Conservation (phyloP, 2,113 vertebrate species). For the Lepidothrix coronata region DNA sequence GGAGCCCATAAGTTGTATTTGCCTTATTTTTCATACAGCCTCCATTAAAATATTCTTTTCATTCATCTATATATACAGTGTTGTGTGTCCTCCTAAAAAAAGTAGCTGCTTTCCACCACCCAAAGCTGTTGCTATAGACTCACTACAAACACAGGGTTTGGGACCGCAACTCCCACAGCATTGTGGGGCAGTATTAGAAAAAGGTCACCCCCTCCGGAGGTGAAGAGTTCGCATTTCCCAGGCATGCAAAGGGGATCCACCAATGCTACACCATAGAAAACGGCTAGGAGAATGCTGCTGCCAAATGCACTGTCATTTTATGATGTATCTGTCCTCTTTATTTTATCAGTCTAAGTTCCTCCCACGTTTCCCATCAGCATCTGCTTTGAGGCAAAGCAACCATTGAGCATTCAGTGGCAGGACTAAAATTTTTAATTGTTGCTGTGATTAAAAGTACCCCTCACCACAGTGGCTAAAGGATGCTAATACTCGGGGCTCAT, state of each 20-base stretch:
- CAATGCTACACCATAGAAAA: not conserved
- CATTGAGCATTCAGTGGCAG: not conserved
- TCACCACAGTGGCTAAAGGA: not conserved
- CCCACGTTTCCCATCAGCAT: rapidly evolving
- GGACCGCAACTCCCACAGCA: not conserved
- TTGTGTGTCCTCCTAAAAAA: not conserved
- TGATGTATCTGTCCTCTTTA: not conserved
- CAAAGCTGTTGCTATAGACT: not conserved
- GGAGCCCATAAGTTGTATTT: not conserved
- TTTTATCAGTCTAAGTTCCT: not conserved
- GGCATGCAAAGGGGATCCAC: not conserved
- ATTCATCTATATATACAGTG: not conserved
- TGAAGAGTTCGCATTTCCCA: not conserved
- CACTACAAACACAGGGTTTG: not conserved
- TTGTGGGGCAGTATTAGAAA: not conserved
- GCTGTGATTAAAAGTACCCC: not conserved
- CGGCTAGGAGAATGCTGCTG: not conserved
- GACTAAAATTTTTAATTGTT: not conserved
- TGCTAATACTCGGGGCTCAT: not conserved
- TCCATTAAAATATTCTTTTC: not conserved
- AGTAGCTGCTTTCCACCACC: not conserved
- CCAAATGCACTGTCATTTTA: not conserved
- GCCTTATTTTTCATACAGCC: not conserved
- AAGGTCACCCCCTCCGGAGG: not conserved
- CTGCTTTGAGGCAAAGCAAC: not conserved